Conservation (phyloP, 1,140 invertebrate genomes). For the Lordiphosa clarofinis region DNA sequence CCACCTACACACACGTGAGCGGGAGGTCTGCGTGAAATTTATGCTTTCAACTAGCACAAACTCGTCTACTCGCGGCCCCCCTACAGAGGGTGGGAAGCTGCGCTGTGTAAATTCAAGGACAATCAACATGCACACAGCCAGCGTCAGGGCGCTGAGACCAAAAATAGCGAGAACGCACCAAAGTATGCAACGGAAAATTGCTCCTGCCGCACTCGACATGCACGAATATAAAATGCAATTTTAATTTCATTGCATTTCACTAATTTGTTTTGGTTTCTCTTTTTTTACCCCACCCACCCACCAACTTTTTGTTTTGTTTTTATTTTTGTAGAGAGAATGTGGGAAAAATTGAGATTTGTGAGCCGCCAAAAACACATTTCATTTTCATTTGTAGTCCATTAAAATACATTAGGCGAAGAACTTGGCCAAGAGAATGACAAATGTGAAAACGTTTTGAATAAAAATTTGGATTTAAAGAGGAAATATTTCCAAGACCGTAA, state of each 20-base stretch:
- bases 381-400: slow-evolving; percentile 22
- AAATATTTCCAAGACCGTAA: too few relatives aligned
- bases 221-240: slow-evolving; percentile 64
- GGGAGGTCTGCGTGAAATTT: slow-evolving; percentile 9
- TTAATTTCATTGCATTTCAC: slow-evolving; percentile 52
- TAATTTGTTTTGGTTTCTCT: slow-evolving; percentile 13
- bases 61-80: neutral
- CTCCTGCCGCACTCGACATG: slow-evolving; percentile 26
- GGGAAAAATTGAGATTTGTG: neutral
- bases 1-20: slow-evolving; percentile 2
- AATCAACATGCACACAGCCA: slow-evolving; percentile 8
- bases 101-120: slow-evolving; percentile 10
- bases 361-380: slow-evolving; percentile 29
- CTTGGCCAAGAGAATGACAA: neutral
- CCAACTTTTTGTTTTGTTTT: slow-evolving; percentile 8
- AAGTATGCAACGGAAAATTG: slow-evolving; percentile 11
- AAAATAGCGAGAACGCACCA: slow-evolving; percentile 11
- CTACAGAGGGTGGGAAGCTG: too few relatives aligned
- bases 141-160: slow-evolving; percentile 1
- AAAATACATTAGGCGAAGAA: slow-evolving; percentile 10
- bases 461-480: too few relatives aligned
- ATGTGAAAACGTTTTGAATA: too few relatives aligned
- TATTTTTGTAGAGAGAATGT: slow-evolving; percentile 16
- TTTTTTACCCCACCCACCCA: neutral
- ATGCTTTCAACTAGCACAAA: slow-evolving; percentile 12